Percentiles rank a stretch among this genome's conserved stretches.
phyloP scores from a whole-genome alignment of 1,140 invertebrate genomes.

The Aradophagus sp. region DNA sequence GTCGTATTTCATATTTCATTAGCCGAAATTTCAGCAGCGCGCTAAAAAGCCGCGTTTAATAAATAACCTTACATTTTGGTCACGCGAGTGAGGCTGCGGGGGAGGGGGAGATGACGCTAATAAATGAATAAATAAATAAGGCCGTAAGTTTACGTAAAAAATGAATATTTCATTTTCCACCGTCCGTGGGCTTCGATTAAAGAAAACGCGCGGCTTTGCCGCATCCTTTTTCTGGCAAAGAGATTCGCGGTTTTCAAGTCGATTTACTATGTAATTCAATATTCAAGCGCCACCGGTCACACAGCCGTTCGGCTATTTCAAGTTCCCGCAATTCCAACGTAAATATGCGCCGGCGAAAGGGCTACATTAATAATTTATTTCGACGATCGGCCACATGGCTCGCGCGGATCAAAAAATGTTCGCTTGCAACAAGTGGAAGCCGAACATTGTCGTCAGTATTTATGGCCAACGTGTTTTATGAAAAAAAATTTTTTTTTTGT shows the following conservation, averaged over 20 bases:
- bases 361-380: constrained; percentile 48
- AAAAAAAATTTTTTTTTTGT: too few relatives aligned
- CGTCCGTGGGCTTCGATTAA: constrained; percentile 23
- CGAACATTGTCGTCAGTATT: too few relatives aligned
- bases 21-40: too few relatives aligned
- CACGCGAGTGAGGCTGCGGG: background rate
- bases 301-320: constrained; percentile 26
- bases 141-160: constrained; percentile 3
- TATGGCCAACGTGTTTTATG: too few relatives aligned
- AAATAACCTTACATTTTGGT: constrained; percentile 6
- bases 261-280: constrained; percentile 49
- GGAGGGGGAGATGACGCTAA: background rate
- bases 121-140: constrained; percentile 45
- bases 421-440: too few relatives aligned
- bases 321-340: constrained; percentile 37
- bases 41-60: constrained; percentile 15
- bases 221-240: constrained; percentile 7
- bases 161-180: constrained; percentile 32
- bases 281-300: constrained; percentile 39
- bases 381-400: background rate
- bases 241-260: constrained; percentile 45
- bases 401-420: too few relatives aligned
- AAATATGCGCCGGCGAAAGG: constrained; percentile 45
- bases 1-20: too few relatives aligned
- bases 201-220: constrained; percentile 27